Evolutionary conservation across 2,888 invertebrate species (phyloP).

Genomic region (Acleris cristana): DNA sequence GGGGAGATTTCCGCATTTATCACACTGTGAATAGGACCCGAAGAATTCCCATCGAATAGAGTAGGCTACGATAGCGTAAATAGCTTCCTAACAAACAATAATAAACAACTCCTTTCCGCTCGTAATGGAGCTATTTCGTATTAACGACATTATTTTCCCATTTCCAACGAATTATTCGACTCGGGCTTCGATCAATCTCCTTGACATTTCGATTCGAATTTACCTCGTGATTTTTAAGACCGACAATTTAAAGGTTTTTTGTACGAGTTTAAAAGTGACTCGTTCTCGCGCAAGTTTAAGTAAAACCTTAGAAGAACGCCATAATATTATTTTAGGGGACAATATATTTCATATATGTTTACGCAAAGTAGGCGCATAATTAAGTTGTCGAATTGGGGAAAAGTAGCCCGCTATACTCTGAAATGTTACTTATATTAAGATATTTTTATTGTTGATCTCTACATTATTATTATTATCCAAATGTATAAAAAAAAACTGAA

Average conservation of each 20-base stretch:
- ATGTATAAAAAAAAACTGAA: too few relatives aligned
- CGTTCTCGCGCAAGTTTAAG: not conserved
- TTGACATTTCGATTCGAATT: slow-evolving; percentile 35
- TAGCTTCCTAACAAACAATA: slow-evolving; percentile 45
- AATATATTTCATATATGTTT: too few relatives aligned
- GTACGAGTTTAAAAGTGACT: slow-evolving; percentile 23
- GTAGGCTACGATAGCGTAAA: slow-evolving; percentile 43
- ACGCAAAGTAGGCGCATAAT: too few relatives aligned
- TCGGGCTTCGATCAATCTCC: slow-evolving; percentile 54
- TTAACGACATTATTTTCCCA: slow-evolving; percentile 58
- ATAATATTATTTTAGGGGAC: too few relatives aligned
- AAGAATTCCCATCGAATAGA: slow-evolving; percentile 31
- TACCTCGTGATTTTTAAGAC: slow-evolving; percentile 33
- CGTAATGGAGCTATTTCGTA: slow-evolving; percentile 55
- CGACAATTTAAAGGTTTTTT: slow-evolving; percentile 25
- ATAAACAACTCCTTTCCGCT: slow-evolving; percentile 50
- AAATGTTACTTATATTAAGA: too few relatives aligned
- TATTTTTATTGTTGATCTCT: too few relatives aligned
- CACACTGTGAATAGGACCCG: slow-evolving; percentile 29
- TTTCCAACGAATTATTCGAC: slow-evolving; percentile 49
- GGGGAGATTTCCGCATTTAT: slow-evolving; percentile 30
- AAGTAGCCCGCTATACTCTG: too few relatives aligned
- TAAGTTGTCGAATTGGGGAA: too few relatives aligned
- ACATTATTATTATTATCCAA: too few relatives aligned
- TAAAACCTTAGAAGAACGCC: not conserved